Conservation (phyloP, 2,113 vertebrate species). For the Vicugna pacos region DNA sequence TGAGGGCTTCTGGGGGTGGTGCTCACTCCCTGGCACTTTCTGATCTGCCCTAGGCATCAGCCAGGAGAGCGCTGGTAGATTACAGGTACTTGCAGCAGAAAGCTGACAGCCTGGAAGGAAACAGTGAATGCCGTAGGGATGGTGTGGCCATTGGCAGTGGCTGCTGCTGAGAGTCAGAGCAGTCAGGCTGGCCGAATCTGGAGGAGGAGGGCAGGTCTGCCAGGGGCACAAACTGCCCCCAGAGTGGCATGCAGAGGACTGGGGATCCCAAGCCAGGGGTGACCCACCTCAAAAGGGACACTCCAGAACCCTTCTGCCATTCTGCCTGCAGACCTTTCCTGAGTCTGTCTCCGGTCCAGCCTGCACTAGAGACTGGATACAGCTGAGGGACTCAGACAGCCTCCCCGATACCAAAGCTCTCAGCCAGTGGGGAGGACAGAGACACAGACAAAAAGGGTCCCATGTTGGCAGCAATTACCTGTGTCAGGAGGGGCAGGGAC, state of each 20-base stretch:
- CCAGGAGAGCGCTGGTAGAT: background rate
- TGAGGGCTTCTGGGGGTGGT: background rate
- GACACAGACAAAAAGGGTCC: background rate
- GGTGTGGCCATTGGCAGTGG: background rate
- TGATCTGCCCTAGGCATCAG: background rate
- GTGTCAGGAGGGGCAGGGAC: background rate
- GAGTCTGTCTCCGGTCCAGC: background rate
- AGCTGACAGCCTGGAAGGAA: background rate
- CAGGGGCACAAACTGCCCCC: background rate
- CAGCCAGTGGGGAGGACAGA: background rate
- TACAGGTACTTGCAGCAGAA: background rate
- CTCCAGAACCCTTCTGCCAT: background rate
- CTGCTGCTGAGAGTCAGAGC: background rate
- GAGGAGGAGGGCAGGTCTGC: background rate
- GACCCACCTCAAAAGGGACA: background rate
- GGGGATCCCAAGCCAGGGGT: background rate
- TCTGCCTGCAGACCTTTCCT: background rate
- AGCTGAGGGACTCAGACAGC: background rate
- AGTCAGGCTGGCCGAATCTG: background rate
- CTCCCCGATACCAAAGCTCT: background rate
- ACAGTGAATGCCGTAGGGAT: rapidly evolving
- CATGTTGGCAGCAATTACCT: background rate
- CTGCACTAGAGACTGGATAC: background rate
- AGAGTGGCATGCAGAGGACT: background rate
- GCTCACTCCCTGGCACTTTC: background rate